These are phyloP conservation scores for Microctenopoma steveboyesi DNA, from an alignment of 2,797 vertebrate genomes.

Conservation along the genomic window DNA sequence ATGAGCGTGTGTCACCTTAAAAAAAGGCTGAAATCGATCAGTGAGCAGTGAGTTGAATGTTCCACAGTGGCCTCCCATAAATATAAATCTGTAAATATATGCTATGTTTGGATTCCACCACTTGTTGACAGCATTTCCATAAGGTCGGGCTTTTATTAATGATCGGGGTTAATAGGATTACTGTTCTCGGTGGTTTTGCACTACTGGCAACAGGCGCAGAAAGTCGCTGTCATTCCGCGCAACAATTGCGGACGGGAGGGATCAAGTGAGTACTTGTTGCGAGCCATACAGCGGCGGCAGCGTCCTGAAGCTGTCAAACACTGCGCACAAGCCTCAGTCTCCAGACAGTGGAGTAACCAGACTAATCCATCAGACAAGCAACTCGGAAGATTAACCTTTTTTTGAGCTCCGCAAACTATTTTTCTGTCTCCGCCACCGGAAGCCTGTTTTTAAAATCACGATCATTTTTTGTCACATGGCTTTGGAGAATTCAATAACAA, in stretches of 20 bases:
- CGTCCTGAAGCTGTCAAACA: conserved; percentile 77
- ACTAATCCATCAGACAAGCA: conserved; percentile 71
- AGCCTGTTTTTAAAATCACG: conserved; percentile 73
- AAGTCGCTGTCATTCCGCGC: conserved; percentile 65
- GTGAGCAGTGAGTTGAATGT: neutral
- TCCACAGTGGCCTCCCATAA: no score
- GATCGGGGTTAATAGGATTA: neutral
- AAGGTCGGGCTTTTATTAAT: conserved; percentile 1
- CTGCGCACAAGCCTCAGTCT: conserved; percentile 67
- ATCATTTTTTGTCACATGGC: conserved; percentile 90
- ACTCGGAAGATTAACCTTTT: conserved; percentile 63
- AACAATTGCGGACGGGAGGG: conserved; percentile 64
- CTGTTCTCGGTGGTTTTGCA: conserved; percentile 3
- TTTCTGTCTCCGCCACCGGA: conserved; percentile 78
- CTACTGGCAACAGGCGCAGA: conserved; percentile 41
- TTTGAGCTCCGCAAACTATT: conserved; percentile 33
- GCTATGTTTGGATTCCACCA: conserved; percentile 44
- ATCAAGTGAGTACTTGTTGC: conserved; percentile 74
- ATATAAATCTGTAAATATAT: neutral
- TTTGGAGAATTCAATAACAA: conserved; percentile 93
- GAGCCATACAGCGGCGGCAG: conserved; percentile 71
- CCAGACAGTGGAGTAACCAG: conserved; percentile 61
- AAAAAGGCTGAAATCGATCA: no score
- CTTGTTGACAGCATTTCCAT: conserved; percentile 69
- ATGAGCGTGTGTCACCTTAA: neutral